Evolutionary conservation across 2,888 invertebrate genomes (phyloP), one percentile per base, ranked within the genome.

Genomic region (Nomada lathburiana): DNA sequence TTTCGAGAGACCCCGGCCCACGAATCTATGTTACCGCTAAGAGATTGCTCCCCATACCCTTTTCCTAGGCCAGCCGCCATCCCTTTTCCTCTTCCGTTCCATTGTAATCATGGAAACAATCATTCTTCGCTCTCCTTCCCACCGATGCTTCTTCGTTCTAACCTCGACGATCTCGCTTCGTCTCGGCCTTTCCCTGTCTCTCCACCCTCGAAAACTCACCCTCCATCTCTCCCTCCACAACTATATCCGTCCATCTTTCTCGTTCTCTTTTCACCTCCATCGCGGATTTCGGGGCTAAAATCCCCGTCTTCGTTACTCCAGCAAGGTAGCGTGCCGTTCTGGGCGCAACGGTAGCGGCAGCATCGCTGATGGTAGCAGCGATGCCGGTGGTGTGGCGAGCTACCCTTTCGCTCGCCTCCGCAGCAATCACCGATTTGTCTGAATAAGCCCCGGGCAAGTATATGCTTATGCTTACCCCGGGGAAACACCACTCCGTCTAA

Each of bases 371-470:
- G 55, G 36, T 47, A 50, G 44, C 18, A 44, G 73, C 69, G 78
- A 55, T 68, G 62, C 77, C 36, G 69, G 64, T 59, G 67, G 76
- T 29, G 71, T 52, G 82, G 77, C 80, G 82, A 78, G 83, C 88
- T 86, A 89, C 91, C 91, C 90, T 91, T 91, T 92, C 92, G 90
- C 92, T 92, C 91, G 91, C 89, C 89, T 92, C 91, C 90, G 87
- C 90, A 92, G 92, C 93, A 93, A 93, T 93, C 93, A 92, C 93
- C 92, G 93, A 93, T 93, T 93, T 93, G 92, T 93, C 93, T 93
- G 93, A 93, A 93, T 93, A 92, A 93, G 93, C 93, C 92, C 90
- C 90, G 89, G 92, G 92, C 92, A 92, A 93, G 92, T 92, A 92
- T 91, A 93, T 90, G 91, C 91, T 91, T 89, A 71, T 89, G 90